Evolutionary conservation across 2,888 invertebrate genomes (phyloP).

Genomic region (Cantharis flavilabris): DNA sequence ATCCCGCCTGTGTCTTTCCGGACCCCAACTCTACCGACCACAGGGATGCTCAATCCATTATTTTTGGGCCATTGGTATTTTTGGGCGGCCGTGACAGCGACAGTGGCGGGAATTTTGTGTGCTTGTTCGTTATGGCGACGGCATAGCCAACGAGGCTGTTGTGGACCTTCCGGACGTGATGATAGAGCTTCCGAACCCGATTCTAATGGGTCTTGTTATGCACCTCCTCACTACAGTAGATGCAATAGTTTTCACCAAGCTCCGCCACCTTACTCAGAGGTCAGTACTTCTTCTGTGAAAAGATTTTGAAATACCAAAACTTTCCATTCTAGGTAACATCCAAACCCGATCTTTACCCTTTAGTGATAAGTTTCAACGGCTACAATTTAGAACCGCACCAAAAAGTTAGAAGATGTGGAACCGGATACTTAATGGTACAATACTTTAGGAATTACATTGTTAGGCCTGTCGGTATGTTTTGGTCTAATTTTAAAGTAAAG

Average conservation of each 20-base stretch:
- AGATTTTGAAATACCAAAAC: neutral
- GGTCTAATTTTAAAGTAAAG: neutral
- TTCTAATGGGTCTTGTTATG: slow-evolving; percentile 78
- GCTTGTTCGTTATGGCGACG: slow-evolving; percentile 70
- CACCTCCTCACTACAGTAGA: slow-evolving; percentile 82
- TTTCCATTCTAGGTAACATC: slow-evolving; percentile 70
- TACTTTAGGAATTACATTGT: slow-evolving; percentile 81
- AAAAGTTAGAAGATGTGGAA: slow-evolving; percentile 67
- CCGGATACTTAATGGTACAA: slow-evolving; percentile 83
- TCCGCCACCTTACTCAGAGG: slow-evolving; percentile 85
- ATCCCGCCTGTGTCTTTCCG: slow-evolving; percentile 54
- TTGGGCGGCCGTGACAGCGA: slow-evolving; percentile 66
- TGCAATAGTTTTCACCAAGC: slow-evolving; percentile 83
- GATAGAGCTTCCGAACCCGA: slow-evolving; percentile 72
- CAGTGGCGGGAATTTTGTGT: slow-evolving; percentile 71
- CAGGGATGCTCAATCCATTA: slow-evolving; percentile 65
- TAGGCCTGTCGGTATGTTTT: slow-evolving; percentile 65
- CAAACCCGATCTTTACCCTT: slow-evolving; percentile 82
- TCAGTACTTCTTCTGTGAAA: slow-evolving; percentile 45
- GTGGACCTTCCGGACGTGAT: slow-evolving; percentile 57
- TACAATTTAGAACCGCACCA: slow-evolving; percentile 64
- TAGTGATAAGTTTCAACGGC: slow-evolving; percentile 76
- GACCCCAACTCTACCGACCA: slow-evolving; percentile 57
- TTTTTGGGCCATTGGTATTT: slow-evolving; percentile 70
- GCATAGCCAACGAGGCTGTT: slow-evolving; percentile 55